Base-by-base conservation (phyloP, 2,797 vertebrate species). In the Pteropus rufus region DNA sequence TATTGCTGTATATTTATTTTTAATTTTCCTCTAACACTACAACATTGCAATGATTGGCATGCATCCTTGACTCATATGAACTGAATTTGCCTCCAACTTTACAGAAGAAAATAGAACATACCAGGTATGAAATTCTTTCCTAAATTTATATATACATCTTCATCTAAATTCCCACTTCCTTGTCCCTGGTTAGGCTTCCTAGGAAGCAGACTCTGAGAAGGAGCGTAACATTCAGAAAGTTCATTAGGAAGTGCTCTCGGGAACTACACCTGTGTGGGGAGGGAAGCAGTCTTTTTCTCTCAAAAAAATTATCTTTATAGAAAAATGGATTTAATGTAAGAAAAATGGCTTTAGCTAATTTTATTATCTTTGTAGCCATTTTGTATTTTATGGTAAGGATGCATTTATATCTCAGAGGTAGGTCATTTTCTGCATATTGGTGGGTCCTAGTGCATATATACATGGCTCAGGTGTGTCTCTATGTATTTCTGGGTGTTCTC, bases 381-480 rank as follows among this genome's bases (percentile, higher is more conserved):
- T 34, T 79, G 23, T 46, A 52, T 4, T 12, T 23, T 21, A n/a
- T 0, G 1, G 11, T 36, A 80, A 75, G 26, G 44, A 23, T 11
- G 34, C 23, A 12, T 52, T 67, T 76, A 49, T 11, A n/a, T 52
- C 54, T 62, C 7, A 70, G 2, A 69, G 29, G 16, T 12, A 18
- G 41, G 39, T 24, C 18, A 9, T 26, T 16, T 70, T 89, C 26
- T 83, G 21, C 31, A 46, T 2, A 41, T 0, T 44, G 34, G 23
- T 62, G 31, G 62, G 46, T 34, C 54, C 24, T 34, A 1, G 60
- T 0, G 4, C 2, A 6, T 3, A 29, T 2, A 26, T 6, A 46
- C 2, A 29, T 0, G 18, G 16, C 31, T 62, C n/a, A 6, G 26
- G 0, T 31, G 1, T 29, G n/a, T 70, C 11, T 69, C 9, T n/a